Base-by-base conservation (phyloP, 2,888 invertebrate species). In the Toxonevra muliebris region DNA sequence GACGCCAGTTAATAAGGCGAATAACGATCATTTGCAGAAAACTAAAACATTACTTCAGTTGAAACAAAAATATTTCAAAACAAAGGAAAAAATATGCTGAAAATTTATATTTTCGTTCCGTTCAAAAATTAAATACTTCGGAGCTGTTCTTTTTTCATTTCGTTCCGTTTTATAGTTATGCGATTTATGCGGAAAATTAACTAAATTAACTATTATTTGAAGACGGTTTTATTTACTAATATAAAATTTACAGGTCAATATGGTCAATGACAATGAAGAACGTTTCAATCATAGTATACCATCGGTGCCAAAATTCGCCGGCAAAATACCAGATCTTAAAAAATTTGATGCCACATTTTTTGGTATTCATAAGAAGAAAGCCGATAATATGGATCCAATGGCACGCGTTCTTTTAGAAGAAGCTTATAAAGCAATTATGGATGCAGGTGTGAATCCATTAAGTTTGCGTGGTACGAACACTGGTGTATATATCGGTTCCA, bases 181-280 rank as follows among this genome's bases (percentile, higher is more conserved):
- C n/a, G n/a, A n/a, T n/a, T n/a, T n/a, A n/a, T n/a, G 30, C 30
- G 30, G 30, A 30, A 30, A 30, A 7, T n/a, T n/a, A n/a, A n/a
- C n/a, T n/a, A n/a, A n/a, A n/a, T n/a, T n/a, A n/a, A 7, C 3
- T 30, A 30, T 30, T 7, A 30, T 4, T 30, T 30, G 7, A 30
- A 30, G 30, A 4, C 30, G n/a, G n/a, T 45, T 48, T 13, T 48
- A 48, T n/a, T 0, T 52, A 52, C 12, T 52, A 10, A 10, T 52
- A 10, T 3, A 1, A 52, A 9, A 53, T 15, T 4, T 53, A 53
- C 30, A 91, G 86, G 89, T 92, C 73, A 95, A 97, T 79, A 89
- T 96, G 87, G 90, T 95, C 69, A 93, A 93, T 62, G 92, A 90
- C n/a, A 93, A 93, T 78, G 89, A 89, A 70, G 87, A 91, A 58